These are phyloP conservation scores for Sardina pilchardus DNA, from an alignment of 2,113 vertebrate genomes.

Conservation along the genomic window DNA sequence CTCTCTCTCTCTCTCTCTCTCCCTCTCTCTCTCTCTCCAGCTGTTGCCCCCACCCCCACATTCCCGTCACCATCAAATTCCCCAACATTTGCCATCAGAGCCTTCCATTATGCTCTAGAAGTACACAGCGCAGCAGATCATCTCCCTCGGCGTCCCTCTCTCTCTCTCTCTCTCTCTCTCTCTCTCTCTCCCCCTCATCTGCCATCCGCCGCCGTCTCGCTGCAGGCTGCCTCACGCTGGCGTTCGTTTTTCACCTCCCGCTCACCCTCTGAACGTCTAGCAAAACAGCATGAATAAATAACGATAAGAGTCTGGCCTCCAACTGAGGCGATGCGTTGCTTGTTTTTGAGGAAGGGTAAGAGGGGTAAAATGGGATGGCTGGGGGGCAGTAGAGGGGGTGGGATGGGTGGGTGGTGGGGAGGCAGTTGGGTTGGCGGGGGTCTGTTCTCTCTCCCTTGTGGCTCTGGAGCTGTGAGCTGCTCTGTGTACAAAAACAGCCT, in stretches of 20 bases:
- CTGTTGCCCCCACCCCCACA: conserved; percentile 25
- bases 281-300: conserved; percentile 39
- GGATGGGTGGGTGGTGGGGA: no score
- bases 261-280: conserved; percentile 11
- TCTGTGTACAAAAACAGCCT: neutral
- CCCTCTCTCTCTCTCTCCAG: conserved; percentile 40
- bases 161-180: neutral
- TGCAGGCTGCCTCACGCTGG: conserved; percentile 20
- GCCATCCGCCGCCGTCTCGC: conserved; percentile 13
- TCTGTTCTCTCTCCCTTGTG: conserved; percentile 34
- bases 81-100: neutral
- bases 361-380: neutral
- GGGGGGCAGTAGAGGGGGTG: neutral
- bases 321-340: conserved; percentile 24
- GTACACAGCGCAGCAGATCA: neutral
- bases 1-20: conserved; percentile 38
- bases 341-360: conserved; percentile 44
- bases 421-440: neutral
- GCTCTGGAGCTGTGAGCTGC: neutral
- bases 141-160: neutral
- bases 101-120: neutral
- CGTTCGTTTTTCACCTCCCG: conserved; percentile 26
- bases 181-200: neutral
- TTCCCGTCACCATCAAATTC: conserved; percentile 24
- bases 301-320: conserved; percentile 17